Conservation (phyloP, 2,113 vertebrate genomes). For the Trogon melanurus region DNA sequence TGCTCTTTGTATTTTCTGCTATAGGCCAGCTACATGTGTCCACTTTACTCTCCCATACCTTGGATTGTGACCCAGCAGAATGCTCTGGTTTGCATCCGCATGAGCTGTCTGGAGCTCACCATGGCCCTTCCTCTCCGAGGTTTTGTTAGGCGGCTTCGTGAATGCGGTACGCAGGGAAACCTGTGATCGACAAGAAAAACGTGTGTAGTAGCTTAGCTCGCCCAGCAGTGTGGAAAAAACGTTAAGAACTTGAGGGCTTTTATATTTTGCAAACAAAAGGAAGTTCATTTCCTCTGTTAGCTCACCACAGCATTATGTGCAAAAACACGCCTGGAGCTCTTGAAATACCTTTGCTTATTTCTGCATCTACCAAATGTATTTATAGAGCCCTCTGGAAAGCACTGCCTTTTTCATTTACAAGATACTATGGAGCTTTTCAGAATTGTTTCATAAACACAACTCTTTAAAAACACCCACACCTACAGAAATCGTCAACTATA, state of each 20-base stretch:
- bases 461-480: not conserved
- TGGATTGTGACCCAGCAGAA: not conserved
- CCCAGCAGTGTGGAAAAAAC: not conserved
- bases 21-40: rapidly evolving
- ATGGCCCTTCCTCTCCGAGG: not conserved
- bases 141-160: not conserved
- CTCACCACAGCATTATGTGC: not conserved
- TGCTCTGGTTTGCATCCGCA: not conserved
- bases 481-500: not conserved
- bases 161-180: rapidly evolving
- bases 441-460: not conserved
- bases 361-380: conserved; percentile 21
- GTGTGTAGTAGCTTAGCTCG: rapidly evolving
- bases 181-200: not conserved
- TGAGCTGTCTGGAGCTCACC: not conserved
- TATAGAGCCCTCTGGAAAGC: conserved; percentile 16
- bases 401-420: not conserved
- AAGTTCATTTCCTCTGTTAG: conserved; percentile 45
- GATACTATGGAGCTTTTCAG: not conserved
- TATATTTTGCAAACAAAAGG: conserved; percentile 32
- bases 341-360: conserved; percentile 32
- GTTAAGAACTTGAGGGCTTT: not conserved
- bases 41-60: rapidly evolving
- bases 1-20: not conserved
- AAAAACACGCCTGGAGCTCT: conserved; percentile 21